Evolutionary conservation across 2,113 vertebrate species (phyloP).

Genomic region (Gila orcuttii): DNA sequence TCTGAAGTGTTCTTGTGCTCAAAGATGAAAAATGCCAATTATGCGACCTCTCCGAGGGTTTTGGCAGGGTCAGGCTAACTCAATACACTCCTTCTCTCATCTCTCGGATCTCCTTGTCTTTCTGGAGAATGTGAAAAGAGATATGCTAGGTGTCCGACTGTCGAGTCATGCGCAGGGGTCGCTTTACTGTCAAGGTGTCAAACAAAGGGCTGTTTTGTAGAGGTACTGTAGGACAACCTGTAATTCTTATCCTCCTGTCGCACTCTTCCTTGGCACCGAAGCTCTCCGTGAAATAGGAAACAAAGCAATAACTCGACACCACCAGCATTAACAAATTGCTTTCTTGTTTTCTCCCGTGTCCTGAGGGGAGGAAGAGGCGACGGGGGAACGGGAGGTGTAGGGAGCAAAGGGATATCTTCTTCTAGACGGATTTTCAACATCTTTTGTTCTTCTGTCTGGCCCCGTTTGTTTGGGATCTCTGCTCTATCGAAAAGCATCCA

Average conservation of each 20-base stretch:
- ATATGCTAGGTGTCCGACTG: conserved; percentile 70
- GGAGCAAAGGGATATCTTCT: conserved; percentile 67
- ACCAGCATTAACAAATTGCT: conserved; percentile 67
- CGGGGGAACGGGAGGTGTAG: background rate
- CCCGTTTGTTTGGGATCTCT: conserved; percentile 26
- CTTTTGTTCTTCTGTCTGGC: conserved; percentile 73
- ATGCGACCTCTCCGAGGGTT: conserved; percentile 61
- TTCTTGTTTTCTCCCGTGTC: conserved; percentile 62
- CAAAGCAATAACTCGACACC: conserved; percentile 64
- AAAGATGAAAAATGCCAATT: conserved; percentile 72
- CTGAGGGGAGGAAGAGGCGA: background rate
- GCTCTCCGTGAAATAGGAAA: conserved; percentile 61
- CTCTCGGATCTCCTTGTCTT: conserved; percentile 44
- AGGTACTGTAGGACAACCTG: conserved; percentile 72
- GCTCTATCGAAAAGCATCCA: conserved; percentile 64
- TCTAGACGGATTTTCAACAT: conserved; percentile 74
- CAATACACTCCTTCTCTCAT: conserved; percentile 61
- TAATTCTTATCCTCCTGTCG: conserved; percentile 62
- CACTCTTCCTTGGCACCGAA: conserved; percentile 36
- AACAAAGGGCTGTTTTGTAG: conserved; percentile 74
- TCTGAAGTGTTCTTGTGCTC: conserved; percentile 39
- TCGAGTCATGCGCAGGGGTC: conserved; percentile 67
- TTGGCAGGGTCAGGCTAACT: conserved; percentile 67
- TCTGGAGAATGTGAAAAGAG: conserved; percentile 65
- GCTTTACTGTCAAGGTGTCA: conserved; percentile 74